Conservation (phyloP, 2,113 vertebrate genomes). For the Heterochromis multidens region DNA sequence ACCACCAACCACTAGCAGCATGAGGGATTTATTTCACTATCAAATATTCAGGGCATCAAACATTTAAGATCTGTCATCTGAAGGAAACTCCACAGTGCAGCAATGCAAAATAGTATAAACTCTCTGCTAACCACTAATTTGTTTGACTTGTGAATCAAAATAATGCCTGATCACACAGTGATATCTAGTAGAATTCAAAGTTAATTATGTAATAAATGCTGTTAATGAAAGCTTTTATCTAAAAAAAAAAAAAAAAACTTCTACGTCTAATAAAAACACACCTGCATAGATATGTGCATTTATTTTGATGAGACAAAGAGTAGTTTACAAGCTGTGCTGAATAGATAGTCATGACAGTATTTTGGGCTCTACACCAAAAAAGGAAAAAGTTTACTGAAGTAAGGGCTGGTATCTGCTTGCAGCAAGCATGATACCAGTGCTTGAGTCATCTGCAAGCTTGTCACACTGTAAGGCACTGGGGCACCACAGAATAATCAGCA, state of each 20-base stretch:
- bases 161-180: background rate
- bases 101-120: background rate
- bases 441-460: background rate
- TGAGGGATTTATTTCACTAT: slow-evolving; percentile 28
- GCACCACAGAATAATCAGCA: background rate
- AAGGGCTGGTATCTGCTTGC: background rate
- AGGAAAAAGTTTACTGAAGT: background rate
- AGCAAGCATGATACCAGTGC: background rate
- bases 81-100: background rate
- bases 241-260: too few species aligned
- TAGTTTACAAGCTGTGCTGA: background rate
- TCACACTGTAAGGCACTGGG: background rate
- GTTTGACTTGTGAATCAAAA: background rate
- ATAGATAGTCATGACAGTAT: background rate
- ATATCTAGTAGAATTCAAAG: background rate
- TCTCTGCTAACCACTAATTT: background rate
- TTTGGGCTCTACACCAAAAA: background rate
- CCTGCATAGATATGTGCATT: background rate
- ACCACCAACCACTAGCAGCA: background rate
- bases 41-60: slow-evolving; percentile 39
- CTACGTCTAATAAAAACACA: too few species aligned
- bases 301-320: background rate
- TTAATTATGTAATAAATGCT: background rate
- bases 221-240: background rate
- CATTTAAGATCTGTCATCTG: slow-evolving; percentile 11